Base-by-base conservation (phyloP, 2,888 invertebrate species). In the Schrankia costaestrigalis region DNA sequence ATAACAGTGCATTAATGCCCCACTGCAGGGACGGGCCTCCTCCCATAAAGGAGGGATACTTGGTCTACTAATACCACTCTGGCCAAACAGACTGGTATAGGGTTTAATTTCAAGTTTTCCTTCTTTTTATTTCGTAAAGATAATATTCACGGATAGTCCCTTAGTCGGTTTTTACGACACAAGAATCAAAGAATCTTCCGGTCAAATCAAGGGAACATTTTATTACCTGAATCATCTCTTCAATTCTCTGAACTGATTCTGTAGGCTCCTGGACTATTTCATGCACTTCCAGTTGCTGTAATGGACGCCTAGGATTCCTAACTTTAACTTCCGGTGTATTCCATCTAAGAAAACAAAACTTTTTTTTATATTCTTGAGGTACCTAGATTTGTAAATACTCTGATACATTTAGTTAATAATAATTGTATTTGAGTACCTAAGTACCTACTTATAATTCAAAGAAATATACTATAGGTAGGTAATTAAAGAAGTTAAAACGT, bases 161-260 rank as follows among this genome's bases (percentile, higher is more conserved):
- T 3, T 17, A 5, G 17, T 5, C 4, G 17, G 17, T n/a, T n/a
- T n/a, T n/a, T n/a, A n/a, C n/a, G n/a, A n/a, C n/a, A n/a, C n/a
- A n/a, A n/a, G n/a, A n/a, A n/a, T n/a, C n/a, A n/a, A n/a, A n/a
- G n/a, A n/a, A n/a, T n/a, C n/a, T n/a, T n/a, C n/a, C n/a, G n/a
- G n/a, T n/a, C n/a, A n/a, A n/a, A n/a, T n/a, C n/a, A n/a, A n/a
- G n/a, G n/a, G n/a, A n/a, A n/a, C n/a, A n/a, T n/a, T n/a, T 11
- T 11, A 25, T 10, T 47, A 65, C 83, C 65, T 70, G 68, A 32
- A 83, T 71, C 29, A 73, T 49, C 30, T 81, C 72, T 36, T 67
- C 77, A 35, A 80, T 48, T 35, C 59, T 59, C 19, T 68, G 71
- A 34, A 74, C 81, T 46, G 60, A 56, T 35, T 70, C 70, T 17